These are phyloP conservation scores for Prionace glauca DNA, from an alignment of 2,797 vertebrate genomes.

Conservation along the genomic window DNA sequence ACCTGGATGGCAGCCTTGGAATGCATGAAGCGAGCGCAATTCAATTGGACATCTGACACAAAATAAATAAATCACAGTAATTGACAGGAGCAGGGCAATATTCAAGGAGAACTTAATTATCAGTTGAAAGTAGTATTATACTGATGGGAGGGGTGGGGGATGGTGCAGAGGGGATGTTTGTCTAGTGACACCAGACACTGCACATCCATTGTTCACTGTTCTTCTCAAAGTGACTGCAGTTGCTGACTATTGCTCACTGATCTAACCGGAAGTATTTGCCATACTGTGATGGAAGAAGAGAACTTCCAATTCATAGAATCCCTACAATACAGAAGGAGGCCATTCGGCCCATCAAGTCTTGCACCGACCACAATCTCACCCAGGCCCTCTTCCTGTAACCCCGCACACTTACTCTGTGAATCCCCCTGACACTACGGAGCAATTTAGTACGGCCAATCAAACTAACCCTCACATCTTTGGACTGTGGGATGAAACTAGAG, in stretches of 20 bases:
- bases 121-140: neutral
- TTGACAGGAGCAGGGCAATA: conserved; percentile 4
- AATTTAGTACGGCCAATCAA: no score
- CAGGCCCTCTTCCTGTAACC: no score
- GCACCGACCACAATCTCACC: no score
- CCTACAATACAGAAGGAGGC: no score
- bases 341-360: no score
- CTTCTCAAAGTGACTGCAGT: neutral
- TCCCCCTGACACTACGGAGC: no score
- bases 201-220: neutral
- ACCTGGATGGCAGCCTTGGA: neutral
- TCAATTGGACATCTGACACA: conserved; percentile 7
- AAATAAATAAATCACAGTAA: conserved; percentile 27
- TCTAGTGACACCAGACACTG: neutral
- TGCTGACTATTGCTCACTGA: neutral
- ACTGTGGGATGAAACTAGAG: no score
- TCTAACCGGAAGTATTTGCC: no score
- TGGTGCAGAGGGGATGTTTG: neutral
- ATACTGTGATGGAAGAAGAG: no score
- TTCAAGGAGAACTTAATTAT: conserved; percentile 36
- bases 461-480: no score
- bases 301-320: no score
- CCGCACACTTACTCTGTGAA: no score
- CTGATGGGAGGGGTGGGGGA: neutral
- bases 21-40: conserved; percentile 15